phyloP scores from a whole-genome alignment of 2,888 invertebrate genomes.

The Coremacera marginata region DNA sequence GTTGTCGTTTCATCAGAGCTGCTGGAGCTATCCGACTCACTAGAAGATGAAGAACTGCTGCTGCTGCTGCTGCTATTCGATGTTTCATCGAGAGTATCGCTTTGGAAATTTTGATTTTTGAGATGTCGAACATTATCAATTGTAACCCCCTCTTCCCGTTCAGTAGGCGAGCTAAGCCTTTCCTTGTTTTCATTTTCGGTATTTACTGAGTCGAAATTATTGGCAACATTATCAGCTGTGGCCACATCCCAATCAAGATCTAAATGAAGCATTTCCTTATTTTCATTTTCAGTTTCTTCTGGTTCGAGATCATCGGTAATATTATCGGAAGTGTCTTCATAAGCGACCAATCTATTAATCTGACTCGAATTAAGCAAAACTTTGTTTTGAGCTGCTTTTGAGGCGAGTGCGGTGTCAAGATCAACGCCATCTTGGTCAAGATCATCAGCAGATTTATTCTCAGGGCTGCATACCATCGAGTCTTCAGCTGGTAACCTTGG shows the following conservation, averaged over 20 bases:
- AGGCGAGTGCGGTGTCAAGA: no score
- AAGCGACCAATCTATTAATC: not conserved
- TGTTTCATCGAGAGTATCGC: constrained; percentile 3
- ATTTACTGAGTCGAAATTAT: not conserved
- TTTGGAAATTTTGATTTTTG: not conserved
- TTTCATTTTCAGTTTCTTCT: not conserved
- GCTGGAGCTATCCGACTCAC: constrained; percentile 40
- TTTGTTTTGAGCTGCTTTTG: no score
- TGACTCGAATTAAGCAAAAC: no score
- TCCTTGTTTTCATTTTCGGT: not conserved
- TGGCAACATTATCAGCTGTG: not conserved
- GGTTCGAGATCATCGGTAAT: not conserved
- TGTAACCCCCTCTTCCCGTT: not conserved
- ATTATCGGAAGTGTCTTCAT: not conserved
- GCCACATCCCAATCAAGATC: not conserved
- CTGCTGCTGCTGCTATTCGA: constrained; percentile 1
- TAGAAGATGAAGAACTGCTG: constrained; percentile 38
- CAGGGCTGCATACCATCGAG: no score
- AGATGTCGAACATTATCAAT: not conserved
- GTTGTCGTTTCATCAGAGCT: constrained; percentile 34
- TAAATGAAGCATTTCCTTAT: not conserved
- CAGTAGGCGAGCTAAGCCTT: not conserved
- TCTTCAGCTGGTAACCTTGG: not conserved
- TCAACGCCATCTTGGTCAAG: no score
- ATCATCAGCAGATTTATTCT: no score